Evolutionary conservation across 2,888 invertebrate genomes (phyloP), one percentile per base, ranked within the genome.

Genomic region (Agrochola circellaris): DNA sequence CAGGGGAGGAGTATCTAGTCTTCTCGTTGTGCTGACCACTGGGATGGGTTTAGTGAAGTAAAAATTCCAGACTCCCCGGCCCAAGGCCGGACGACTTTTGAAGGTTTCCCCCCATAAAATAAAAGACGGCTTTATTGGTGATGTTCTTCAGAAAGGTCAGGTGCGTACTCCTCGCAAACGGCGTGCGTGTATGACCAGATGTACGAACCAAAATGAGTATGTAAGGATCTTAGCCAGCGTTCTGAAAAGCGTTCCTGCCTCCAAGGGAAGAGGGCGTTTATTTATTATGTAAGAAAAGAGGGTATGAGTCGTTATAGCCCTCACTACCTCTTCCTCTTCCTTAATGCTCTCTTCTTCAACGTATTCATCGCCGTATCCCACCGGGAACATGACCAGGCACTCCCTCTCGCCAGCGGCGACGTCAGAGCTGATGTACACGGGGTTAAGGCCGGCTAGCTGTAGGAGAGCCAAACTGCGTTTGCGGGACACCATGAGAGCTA

Each of bases 401-500:
- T 96, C 96, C 1, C 89, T 86, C 83, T 96, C 95, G 0, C 96
- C 96, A 0, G 92, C 89, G 0, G 54, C 48, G 2, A 89, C 77
- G 87, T 96, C 96, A 2, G 93, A 89, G 89, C 96, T 96, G 88
- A 96, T 96, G 91, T 95, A 96, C 79, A 91, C 88, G 0, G 96
- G 96, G 86, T 93, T 95, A 42, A 94, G 86, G 0, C 95, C 95
- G 0, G 96, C 95, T 42, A 96, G 90, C 78, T 95, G 95, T 34
- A 96, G 93, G 3, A 96, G 91, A 0, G 96, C 92, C 34, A 96
- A 83, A 73, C 96, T 96, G 30, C 95, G 92, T 79, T 93, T 94
- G 13, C 95, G 95, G 0, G 96, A 96, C 58, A 96, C 96, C 95
- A 95, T 95, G 23, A 96, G 65, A 0, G 96, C 96, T 2, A 96